A percentile compares a stretch with the other conserved stretches of the same genome.
Conservation (phyloP, 2,888 invertebrate genomes). For the Eucriotettix oculatus region DNA sequence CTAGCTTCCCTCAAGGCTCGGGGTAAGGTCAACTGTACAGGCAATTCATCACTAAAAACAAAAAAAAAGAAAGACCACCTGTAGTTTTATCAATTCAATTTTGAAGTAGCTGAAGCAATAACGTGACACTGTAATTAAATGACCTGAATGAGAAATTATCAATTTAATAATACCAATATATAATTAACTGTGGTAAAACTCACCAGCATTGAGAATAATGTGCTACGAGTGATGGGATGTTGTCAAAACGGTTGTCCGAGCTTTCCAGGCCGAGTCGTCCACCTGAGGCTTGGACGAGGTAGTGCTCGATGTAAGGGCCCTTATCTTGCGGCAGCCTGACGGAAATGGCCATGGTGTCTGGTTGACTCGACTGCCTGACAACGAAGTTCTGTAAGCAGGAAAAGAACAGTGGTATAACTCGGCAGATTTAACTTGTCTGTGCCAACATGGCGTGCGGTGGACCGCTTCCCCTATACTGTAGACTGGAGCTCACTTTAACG, state of each 20-base stretch:
- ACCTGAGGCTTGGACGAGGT: slow-evolving; percentile 70
- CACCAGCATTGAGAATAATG: slow-evolving; percentile 87
- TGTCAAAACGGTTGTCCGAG: slow-evolving; percentile 82
- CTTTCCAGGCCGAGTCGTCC: slow-evolving; percentile 79
- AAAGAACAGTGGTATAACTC: neutral
- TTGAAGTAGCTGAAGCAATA: too few relatives aligned
- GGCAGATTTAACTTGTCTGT: too few relatives aligned
- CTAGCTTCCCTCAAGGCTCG: slow-evolving; percentile 72
- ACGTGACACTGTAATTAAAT: too few relatives aligned
- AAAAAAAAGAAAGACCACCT: too few relatives aligned
- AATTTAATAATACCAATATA: too few relatives aligned
- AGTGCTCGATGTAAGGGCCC: slow-evolving; percentile 88
- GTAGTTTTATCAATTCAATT: too few relatives aligned
- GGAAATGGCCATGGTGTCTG: slow-evolving; percentile 87
- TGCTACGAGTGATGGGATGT: slow-evolving; percentile 80
- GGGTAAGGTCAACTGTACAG: slow-evolving; percentile 75
- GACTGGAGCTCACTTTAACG: too few relatives aligned
- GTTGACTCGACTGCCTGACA: slow-evolving; percentile 84
- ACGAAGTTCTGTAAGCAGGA: slow-evolving; percentile 64
- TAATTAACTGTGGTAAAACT: slow-evolving; percentile 19
- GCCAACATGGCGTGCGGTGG: too few relatives aligned
- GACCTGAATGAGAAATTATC: too few relatives aligned
- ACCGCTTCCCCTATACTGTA: too few relatives aligned
- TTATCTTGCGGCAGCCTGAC: slow-evolving; percentile 75
- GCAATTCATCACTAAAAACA: slow-evolving; percentile 74